Evolutionary conservation across 1,140 invertebrate genomes (phyloP), one percentile per base, ranked within the genome.

Genomic region (Camponotus vicinus): DNA sequence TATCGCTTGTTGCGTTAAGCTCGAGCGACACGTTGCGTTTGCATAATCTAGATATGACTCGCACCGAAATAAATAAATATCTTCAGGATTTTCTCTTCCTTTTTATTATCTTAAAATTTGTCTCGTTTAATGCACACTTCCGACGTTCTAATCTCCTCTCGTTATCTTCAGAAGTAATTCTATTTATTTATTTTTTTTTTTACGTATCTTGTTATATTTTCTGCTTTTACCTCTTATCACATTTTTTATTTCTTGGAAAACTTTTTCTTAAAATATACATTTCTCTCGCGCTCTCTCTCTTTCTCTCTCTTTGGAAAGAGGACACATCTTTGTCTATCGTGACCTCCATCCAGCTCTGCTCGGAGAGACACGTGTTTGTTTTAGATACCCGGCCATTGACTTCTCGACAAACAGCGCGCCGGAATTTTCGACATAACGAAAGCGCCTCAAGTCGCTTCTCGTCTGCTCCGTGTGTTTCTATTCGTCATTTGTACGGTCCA

Each of bases 301-400:
- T 34, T 42, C 42, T 34, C 15, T 34, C 3, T 1, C 3, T 59
- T 11, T 40, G 5, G 6, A 70, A 80, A 42, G 49, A 18, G 15
- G 49, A 42, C 55, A 86, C 34, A 82, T 86, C 76, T 88, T 86
- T 78, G 79, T 91, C 89, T 77, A 59, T 86, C 79, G 61, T 57
- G 64, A 71, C 85, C 85, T 83, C 73, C 79, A 66, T 70, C 84
- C 86, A 34, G 18, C 67, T 52, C 49, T 45, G 57, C 63, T 89
- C 83, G 73, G 77, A 89, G 91, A 89, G 92, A 92, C 93, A 93
- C 93, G 92, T 94, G 93, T 94, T 95, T 94, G 93, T 94, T 93
- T 94, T 94, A 95, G 93, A 94, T 95, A 94, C 91, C 86, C 89
- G 94, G 94, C 91, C 94, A 91, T 95, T 95, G 94, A 95, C 94